Evolutionary conservation across 2,888 invertebrate genomes (phyloP).

Genomic region (Myopa testacea): DNA sequence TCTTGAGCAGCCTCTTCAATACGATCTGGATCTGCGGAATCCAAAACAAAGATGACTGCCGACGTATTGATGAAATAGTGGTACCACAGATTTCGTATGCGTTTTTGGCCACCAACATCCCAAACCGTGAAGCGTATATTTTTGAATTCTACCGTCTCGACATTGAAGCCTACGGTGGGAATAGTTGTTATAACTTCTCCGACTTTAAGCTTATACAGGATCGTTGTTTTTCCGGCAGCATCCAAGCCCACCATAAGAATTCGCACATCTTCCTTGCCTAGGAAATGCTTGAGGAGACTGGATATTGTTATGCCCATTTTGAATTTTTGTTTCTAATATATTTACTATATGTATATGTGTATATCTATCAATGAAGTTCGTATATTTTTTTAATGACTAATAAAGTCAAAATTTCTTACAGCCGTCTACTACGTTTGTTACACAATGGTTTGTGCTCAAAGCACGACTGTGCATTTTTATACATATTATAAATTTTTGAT

Average conservation of each 20-base stretch:
- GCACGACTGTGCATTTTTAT: background rate
- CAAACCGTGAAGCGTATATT: constrained; percentile 61
- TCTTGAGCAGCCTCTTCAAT: constrained; percentile 54
- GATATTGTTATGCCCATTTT: constrained; percentile 56
- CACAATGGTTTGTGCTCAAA: background rate
- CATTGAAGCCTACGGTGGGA: constrained; percentile 63
- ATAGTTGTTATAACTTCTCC: constrained; percentile 56
- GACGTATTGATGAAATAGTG: constrained; percentile 57
- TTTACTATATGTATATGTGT: background rate
- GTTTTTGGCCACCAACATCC: constrained; percentile 61
- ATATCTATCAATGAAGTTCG: background rate
- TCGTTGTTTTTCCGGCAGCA: constrained; percentile 63
- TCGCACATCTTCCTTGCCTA: constrained; percentile 54
- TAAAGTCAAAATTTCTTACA: background rate
- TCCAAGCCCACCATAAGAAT: constrained; percentile 62
- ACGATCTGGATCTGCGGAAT: constrained; percentile 55
- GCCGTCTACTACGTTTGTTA: background rate
- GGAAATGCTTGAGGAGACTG: constrained; percentile 52
- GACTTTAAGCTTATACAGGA: constrained; percentile 59
- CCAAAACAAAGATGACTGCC: constrained; percentile 60
- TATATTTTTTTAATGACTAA: background rate
- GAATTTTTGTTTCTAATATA: constrained; percentile 6
- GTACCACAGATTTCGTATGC: constrained; percentile 59
- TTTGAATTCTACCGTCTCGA: constrained; percentile 59
- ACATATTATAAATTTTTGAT: background rate